Base-by-base conservation (phyloP, 2,888 invertebrate species). In the Urechis unicinctus region DNA sequence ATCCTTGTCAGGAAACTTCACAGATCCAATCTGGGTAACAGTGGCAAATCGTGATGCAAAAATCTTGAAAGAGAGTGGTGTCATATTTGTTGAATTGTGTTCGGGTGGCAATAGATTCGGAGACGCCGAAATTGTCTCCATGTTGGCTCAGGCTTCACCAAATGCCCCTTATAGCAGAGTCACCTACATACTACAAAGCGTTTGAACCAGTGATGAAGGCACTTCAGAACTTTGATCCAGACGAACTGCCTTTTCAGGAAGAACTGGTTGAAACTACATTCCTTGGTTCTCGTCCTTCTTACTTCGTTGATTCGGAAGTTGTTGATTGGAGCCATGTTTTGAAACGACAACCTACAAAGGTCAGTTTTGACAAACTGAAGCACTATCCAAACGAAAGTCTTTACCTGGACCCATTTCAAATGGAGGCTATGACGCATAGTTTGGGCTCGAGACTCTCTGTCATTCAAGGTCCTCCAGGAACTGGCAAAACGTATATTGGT, bases 171-270 rank as follows among this genome's bases (percentile, higher is more conserved):
- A 85, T 89, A 85, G 82, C 87, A 2, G 88, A 88, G 71, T 85
- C 86, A 55, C 84, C 84, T 52, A 84, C 86, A 0, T 89, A 86
- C 73, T 88, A 89, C 68, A 88, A 88, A 68, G 87, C 88, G 0
- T 89, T 89, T 68, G 82, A 85, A 60, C 84, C 85, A 66, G 86
- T 88, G 0, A 78, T 88, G 52, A 82, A 81, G 63, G 85, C 85
- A 17, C 70, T 90, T 22, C 83, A 86, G 67, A 76, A 75, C 1
- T 81, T 84, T 50, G 77, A 78, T 45, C 68, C 79, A 25, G 77
- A 82, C 6, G 79, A 81, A 28, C 82, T 88, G 65, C 87, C 88
- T 0, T 83, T 89, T 83, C 79, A 81, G 48, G 81, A 82, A 55
- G 88, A 87, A 68, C 84, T 89, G 56, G 82, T 89, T 0, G 76